Evolutionary conservation across 1,140 invertebrate genomes (phyloP).

Genomic region (Saxidomus purpurata): DNA sequence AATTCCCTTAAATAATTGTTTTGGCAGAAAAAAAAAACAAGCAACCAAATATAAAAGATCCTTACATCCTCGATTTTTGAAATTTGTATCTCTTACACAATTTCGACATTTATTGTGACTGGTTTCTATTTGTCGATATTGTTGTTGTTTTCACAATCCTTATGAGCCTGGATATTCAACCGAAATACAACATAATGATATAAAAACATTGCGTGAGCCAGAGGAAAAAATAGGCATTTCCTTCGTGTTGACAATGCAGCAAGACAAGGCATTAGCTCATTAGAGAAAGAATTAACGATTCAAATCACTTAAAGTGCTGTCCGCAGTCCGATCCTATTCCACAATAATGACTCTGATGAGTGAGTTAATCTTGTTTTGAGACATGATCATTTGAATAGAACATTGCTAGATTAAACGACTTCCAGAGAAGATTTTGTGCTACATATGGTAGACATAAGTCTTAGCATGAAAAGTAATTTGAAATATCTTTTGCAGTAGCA

Average conservation of each 20-base stretch:
- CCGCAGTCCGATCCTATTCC: slow-evolving; percentile 3
- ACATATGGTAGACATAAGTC: too few species aligned
- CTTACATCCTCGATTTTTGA: too few species aligned
- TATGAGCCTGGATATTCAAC: too few species aligned
- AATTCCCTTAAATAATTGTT: too few species aligned
- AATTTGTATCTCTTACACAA: too few species aligned
- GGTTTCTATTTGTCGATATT: too few species aligned
- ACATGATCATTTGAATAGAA: slow-evolving; percentile 7
- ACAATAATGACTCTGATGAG: slow-evolving; percentile 42
- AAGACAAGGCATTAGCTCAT: slow-evolving; percentile 27
- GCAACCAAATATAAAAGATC: too few species aligned
- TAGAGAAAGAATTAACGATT: background rate
- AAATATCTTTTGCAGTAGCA: too few species aligned
- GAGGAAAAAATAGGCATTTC: background rate
- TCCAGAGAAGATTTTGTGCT: background rate
- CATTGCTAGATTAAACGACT: background rate
- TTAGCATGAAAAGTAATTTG: too few species aligned
- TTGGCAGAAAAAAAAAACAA: too few species aligned
- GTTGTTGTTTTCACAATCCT: too few species aligned
- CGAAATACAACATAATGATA: background rate
- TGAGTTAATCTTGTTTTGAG: background rate
- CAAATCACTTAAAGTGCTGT: slow-evolving; percentile 32
- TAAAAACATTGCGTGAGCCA: background rate
- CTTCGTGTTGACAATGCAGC: slow-evolving; percentile 16
- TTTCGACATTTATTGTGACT: too few species aligned